phyloP scores from a whole-genome alignment of 2,888 invertebrate genomes.

The Hirudinaria manillensis region DNA sequence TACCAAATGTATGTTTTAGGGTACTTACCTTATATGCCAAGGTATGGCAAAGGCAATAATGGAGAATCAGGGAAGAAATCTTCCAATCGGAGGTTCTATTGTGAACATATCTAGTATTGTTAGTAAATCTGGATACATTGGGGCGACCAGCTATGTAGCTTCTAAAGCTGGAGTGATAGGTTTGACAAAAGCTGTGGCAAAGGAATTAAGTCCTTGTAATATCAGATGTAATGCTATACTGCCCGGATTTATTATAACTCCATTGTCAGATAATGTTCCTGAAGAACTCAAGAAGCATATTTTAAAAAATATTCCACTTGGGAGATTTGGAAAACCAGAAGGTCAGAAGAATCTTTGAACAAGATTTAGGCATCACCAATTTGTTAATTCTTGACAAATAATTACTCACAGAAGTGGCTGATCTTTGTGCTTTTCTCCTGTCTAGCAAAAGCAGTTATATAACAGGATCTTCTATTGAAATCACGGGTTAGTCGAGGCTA shows the following conservation, averaged over 20 bases:
- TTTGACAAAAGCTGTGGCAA: constrained; percentile 1
- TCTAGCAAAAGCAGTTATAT: constrained; percentile 11
- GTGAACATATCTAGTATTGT: constrained; percentile 21
- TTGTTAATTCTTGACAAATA: not conserved
- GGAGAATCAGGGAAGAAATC: not conserved
- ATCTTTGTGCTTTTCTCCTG: constrained; percentile 10
- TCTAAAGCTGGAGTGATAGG: constrained; percentile 28
- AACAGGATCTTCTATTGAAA: constrained; percentile 17
- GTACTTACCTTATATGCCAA: constrained; percentile 18
- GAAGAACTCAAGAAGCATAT: not conserved
- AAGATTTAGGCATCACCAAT: not conserved
- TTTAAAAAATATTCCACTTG: not conserved
- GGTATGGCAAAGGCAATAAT: not conserved
- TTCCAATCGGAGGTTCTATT: not conserved
- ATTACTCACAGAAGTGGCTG: constrained; percentile 12
- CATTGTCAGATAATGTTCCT: constrained; percentile 6
- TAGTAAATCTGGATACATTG: not conserved
- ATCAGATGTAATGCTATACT: constrained; percentile 22
- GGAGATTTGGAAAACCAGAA: constrained; percentile 18
- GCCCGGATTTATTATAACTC: constrained; percentile 13
- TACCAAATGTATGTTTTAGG: not conserved
- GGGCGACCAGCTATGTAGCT: not conserved
- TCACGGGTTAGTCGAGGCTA: constrained; percentile 2
- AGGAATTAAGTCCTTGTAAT: not conserved
- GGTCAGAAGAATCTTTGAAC: not conserved